Conservation (phyloP, 1,140 invertebrate species). For the Calliopsis andreniformis region DNA sequence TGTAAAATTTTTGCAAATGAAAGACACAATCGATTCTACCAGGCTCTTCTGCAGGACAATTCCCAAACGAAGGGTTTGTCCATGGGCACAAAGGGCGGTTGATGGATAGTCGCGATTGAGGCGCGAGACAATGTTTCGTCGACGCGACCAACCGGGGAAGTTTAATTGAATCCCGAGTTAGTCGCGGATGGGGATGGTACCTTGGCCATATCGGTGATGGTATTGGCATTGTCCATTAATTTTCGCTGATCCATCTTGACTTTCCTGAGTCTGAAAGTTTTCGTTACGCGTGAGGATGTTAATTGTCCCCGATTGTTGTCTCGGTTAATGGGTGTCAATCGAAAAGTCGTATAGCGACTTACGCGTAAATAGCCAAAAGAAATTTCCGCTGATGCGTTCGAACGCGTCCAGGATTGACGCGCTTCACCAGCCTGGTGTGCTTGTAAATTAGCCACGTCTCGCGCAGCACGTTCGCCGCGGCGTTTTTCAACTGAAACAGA, state of each 20-base stretch:
- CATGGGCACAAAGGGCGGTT: neutral
- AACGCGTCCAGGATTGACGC: slow-evolving; percentile 97
- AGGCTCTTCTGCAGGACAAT: neutral
- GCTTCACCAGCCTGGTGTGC: slow-evolving; percentile 98
- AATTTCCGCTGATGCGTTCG: slow-evolving; percentile 99
- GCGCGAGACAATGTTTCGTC: neutral
- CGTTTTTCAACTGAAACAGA: slow-evolving; percentile 96
- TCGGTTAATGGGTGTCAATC: slow-evolving; percentile 24
- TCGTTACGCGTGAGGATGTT: slow-evolving; percentile 24
- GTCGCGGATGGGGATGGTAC: slow-evolving; percentile 85
- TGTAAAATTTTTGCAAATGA: neutral
- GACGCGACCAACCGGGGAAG: neutral
- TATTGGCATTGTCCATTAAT: slow-evolving; percentile 99
- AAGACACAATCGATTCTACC: neutral
- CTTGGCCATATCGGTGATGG: slow-evolving; percentile 99
- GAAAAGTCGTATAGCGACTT: slow-evolving; percentile 81
- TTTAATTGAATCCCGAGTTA: slow-evolving; percentile 35
- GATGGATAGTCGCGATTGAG: neutral
- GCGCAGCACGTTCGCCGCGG: slow-evolving; percentile 98
- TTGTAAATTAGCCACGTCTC: slow-evolving; percentile 99
- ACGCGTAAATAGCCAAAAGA: slow-evolving; percentile 99
- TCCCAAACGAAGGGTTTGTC: slow-evolving; percentile 13
- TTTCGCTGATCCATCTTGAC: slow-evolving; percentile 99
- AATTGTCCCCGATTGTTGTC: slow-evolving; percentile 7
- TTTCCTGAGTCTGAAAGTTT: slow-evolving; percentile 93